These are phyloP conservation scores for Paralvinella palmiformis DNA, from an alignment of 1,140 invertebrate species.

Conservation along the genomic window DNA sequence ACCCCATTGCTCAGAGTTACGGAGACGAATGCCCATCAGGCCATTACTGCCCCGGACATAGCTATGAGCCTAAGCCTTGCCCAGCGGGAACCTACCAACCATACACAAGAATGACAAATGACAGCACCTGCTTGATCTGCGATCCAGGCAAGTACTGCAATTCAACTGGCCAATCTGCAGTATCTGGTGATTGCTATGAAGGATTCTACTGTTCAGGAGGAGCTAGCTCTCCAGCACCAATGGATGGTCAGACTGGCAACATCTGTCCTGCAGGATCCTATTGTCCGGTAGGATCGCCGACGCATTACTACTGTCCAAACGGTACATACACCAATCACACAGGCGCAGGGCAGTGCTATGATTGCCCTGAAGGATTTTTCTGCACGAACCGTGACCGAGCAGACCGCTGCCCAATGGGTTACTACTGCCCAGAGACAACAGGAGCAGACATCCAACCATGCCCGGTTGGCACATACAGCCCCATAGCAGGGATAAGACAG, in stretches of 20 bases:
- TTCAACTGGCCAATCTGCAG: constrained; percentile 29
- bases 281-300: constrained; percentile 35
- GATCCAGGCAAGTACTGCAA: constrained; percentile 42
- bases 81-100: constrained; percentile 41
- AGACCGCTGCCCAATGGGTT: constrained; percentile 35
- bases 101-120: constrained; percentile 29
- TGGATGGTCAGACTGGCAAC: constrained; percentile 38
- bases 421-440: constrained; percentile 39
- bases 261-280: constrained; percentile 40
- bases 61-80: constrained; percentile 37
- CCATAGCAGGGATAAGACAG: constrained; percentile 27
- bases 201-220: constrained; percentile 39
- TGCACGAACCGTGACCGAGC: constrained; percentile 39
- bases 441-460: constrained; percentile 37
- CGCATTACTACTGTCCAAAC: constrained; percentile 39
- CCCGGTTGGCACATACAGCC: constrained; percentile 43
- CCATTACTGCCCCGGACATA: constrained; percentile 36
- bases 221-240: constrained; percentile 29
- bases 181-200: constrained; percentile 34
- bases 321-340: constrained; percentile 44
- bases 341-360: constrained; percentile 35
- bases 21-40: constrained; percentile 43
- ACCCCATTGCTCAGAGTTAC: constrained; percentile 33
- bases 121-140: constrained; percentile 33
- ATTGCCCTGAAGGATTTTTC: constrained; percentile 43